Conservation (phyloP, 2,113 vertebrate species). For the Saccopteryx bilineata region DNA sequence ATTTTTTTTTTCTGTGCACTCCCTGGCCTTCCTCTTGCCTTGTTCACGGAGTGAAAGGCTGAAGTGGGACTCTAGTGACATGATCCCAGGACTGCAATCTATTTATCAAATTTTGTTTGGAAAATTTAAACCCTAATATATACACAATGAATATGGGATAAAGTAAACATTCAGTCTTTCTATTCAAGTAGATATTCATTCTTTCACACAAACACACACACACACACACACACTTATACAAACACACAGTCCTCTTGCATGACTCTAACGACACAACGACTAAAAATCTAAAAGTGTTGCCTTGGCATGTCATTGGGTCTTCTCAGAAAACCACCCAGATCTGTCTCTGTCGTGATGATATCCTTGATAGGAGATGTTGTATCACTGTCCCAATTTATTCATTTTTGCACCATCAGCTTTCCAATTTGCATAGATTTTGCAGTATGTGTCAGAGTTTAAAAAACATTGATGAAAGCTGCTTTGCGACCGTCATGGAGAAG, state of each 20-base stretch:
- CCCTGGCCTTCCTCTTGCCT: neutral
- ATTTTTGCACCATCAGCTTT: neutral
- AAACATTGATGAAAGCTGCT: conserved; percentile 33
- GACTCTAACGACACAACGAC: neutral
- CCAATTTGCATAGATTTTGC: conserved; percentile 36
- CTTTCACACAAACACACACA: neutral
- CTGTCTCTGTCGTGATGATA: neutral
- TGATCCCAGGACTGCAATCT: neutral
- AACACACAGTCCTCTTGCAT: neutral
- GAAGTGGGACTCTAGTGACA: neutral
- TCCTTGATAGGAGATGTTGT: neutral
- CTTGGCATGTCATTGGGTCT: conserved; percentile 19
- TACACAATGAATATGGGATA: neutral
- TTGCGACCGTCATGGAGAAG: conserved; percentile 55
- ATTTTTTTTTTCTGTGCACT: conserved; percentile 73
- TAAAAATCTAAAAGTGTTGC: neutral
- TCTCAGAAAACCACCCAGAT: neutral
- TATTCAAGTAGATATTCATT: neutral
- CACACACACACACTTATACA: neutral
- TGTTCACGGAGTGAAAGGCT: conserved; percentile 15
- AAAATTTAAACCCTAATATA: neutral
- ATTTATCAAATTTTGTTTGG: conserved; percentile 19
- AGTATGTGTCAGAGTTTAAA: conserved; percentile 51
- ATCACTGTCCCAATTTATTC: neutral
- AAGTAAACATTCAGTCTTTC: neutral